Conservation (phyloP, 2,888 invertebrate genomes). For the Leptopilina drosophilae region DNA sequence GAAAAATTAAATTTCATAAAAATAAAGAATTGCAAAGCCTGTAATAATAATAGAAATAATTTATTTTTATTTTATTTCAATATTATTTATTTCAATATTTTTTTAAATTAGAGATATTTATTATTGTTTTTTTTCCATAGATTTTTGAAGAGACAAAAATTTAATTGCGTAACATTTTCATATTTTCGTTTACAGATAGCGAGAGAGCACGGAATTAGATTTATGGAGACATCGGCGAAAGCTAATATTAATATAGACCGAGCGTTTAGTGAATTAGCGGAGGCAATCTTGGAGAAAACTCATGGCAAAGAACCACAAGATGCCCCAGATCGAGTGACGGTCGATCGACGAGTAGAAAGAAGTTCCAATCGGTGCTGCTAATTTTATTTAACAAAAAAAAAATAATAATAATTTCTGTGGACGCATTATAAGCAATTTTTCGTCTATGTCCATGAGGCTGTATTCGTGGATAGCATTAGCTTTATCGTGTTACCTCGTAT, state of each 20-base stretch:
- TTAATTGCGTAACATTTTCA: constrained; percentile 36
- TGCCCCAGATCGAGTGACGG: constrained; percentile 83
- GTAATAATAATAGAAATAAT: too few species aligned
- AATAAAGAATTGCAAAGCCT: too few species aligned
- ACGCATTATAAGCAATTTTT: constrained; percentile 64
- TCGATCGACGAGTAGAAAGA: constrained; percentile 85
- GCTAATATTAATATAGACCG: constrained; percentile 97
- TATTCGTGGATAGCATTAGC: constrained; percentile 69
- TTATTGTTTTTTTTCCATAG: too few species aligned
- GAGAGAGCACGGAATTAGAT: constrained; percentile 95
- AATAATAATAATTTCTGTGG: constrained; percentile 53
- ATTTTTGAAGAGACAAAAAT: too few species aligned
- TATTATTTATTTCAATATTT: too few species aligned
- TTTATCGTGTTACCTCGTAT: constrained; percentile 43
- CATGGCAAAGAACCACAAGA: constrained; percentile 89
- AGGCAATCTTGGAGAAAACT: constrained; percentile 96
- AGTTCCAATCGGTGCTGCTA: constrained; percentile 82
- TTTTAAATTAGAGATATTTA: too few species aligned
- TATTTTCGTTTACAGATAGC: constrained; percentile 85
- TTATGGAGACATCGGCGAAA: constrained; percentile 99
- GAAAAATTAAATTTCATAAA: too few species aligned
- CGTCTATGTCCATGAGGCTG: constrained; percentile 67
- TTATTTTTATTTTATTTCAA: too few species aligned
- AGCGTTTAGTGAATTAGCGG: constrained; percentile 95
- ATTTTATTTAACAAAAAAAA: constrained; percentile 57